Evolutionary conservation across 2,113 vertebrate species (phyloP).

Genomic region (Menura novaehollandiae): DNA sequence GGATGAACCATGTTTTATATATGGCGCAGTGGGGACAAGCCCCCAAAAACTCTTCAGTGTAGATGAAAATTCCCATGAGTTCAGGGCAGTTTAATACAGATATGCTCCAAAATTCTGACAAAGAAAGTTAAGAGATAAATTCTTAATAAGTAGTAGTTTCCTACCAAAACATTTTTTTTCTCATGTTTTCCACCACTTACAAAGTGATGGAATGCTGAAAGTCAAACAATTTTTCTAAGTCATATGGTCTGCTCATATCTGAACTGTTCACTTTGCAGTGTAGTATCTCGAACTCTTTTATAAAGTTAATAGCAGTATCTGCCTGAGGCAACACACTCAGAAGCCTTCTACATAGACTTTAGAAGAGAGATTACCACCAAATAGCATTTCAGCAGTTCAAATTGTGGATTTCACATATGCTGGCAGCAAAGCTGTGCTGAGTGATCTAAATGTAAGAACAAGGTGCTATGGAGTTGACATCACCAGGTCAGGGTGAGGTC

Average conservation of each 20-base stretch:
- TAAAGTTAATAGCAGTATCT: neutral
- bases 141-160: constrained; percentile 7
- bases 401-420: neutral
- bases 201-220: neutral
- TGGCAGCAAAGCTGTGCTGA: neutral
- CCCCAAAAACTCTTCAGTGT: neutral
- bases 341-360: neutral
- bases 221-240: neutral
- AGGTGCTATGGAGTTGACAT: neutral
- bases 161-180: neutral
- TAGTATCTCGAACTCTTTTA: neutral
- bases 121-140: constrained; percentile 2
- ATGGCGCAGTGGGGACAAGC: neutral
- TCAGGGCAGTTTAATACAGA: constrained; percentile 25
- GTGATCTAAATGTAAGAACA: neutral
- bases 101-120: neutral
- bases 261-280: neutral
- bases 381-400: neutral
- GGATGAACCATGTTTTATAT: neutral
- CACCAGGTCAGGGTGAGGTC: neutral
- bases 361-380: neutral
- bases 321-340: neutral
- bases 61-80: neutral
- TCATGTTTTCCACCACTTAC: neutral
- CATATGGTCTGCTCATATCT: neutral